Percentiles rank a stretch among this genome's conserved stretches.
Evolutionary conservation across 2,797 vertebrate species (phyloP).

Genomic region (Chrysolophus pictus): DNA sequence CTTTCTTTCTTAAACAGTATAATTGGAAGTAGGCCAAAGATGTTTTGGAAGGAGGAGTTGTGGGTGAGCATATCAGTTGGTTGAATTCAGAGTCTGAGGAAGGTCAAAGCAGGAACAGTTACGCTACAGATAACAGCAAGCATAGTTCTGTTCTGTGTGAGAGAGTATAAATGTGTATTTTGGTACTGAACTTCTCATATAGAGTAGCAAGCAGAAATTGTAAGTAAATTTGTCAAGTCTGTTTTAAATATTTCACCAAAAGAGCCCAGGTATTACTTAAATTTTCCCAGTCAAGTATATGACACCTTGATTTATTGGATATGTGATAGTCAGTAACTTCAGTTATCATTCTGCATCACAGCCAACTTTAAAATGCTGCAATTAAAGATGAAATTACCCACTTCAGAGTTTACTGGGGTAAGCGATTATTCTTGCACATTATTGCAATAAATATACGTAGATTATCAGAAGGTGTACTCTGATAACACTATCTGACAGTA

Average conservation of each 20-base stretch:
- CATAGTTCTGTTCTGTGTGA: neutral
- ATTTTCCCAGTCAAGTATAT: neutral
- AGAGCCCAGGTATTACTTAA: neutral
- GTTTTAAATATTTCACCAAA: neutral
- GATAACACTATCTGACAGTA: too few relatives aligned
- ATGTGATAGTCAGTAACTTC: neutral
- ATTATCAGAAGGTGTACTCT: too few relatives aligned
- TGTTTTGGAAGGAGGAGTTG: neutral
- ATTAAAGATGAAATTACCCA: neutral
- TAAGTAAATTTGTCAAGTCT: neutral
- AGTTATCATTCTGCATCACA: neutral
- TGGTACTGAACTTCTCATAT: neutral
- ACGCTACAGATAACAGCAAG: neutral
- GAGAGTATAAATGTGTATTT: neutral
- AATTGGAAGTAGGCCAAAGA: neutral
- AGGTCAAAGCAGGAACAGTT: conserved; percentile 37
- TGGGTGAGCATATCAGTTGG: neutral
- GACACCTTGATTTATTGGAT: neutral
- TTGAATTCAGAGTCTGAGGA: neutral
- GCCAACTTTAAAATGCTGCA: neutral
- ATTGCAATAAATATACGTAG: too few relatives aligned
- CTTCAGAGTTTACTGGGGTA: neutral
- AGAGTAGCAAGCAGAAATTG: neutral
- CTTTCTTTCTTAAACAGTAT: neutral
- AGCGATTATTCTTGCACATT: neutral